Base-by-base conservation (phyloP, 1,140 invertebrate species). In the Choristoneura fumiferana region DNA sequence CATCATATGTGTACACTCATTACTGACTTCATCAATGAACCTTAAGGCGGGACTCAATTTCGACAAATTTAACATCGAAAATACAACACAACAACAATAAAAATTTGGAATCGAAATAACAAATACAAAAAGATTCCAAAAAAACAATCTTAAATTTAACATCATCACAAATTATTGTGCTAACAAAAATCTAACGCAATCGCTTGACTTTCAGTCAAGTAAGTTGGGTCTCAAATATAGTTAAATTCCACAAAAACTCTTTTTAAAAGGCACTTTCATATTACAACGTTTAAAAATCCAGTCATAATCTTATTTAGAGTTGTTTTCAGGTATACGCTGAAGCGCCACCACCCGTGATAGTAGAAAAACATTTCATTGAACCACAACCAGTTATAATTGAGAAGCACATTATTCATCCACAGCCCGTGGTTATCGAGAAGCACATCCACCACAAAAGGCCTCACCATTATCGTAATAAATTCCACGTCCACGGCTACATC, bases 401-500 rank as follows among this genome's bases (percentile, higher is more conserved):
- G 12, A 49, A 49, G 18, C 43, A 49, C 22, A n/a, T 57, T 29
- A 9, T 52, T 34, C 29, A 58, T 22, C 14, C 12, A 58, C 40
- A 40, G 8, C 40, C 39, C 1, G 17, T 40, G n/a, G 58, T 80
- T 8, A 52, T 78, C 13, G 71, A 84, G 49, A 81, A 84, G 49
- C 65, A 76, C 34, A 71, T 79, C 18, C 12, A 43, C 40, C 43
- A 36, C 35, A 69, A 69, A 12, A 81, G 81, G 49, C 82, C 81
- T 15, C 67, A 65, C 13, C 73, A 63, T 18, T 63, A 78, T 13
- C 75, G 59, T 35, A 86, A 86, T 62, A 78, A 71, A 0, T 73
- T 77, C 0, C 82, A 67, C 40, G 17, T 86, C 34, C 77, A 80
- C 10, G 81, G 84, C 35, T 85, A 74, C 37, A 60, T 81, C 36